These are phyloP conservation scores for Sanderia malayensis DNA, from an alignment of 30 jellyfish, hydroid and myxozoan genomes.

Conservation along the genomic window DNA sequence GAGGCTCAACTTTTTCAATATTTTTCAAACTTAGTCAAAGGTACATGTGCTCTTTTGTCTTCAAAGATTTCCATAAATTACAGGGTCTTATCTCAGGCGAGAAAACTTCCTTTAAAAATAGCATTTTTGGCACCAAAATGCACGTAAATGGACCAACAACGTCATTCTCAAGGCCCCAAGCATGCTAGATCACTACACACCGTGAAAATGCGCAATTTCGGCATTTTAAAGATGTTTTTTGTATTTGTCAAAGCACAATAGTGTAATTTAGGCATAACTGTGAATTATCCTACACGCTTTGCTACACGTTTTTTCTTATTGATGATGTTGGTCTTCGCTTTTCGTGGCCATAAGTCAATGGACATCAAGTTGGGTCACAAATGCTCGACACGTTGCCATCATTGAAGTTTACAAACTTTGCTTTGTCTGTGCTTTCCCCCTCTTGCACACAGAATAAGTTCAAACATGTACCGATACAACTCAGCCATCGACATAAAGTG, in stretches of 20 bases:
- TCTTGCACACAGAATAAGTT: too few species aligned
- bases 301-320: conserved; percentile 39
- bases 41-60: conserved; percentile 90
- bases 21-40: conserved; percentile 72
- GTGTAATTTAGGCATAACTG: conserved; percentile 81
- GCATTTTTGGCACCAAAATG: conserved; percentile 52
- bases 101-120: conserved; percentile 13
- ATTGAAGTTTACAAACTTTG: neutral
- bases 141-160: conserved; percentile 2
- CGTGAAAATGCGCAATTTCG: conserved; percentile 26
- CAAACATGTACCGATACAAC: too few species aligned
- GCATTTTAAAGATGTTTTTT: conserved; percentile 41
- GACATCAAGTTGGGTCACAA: conserved; percentile 43
- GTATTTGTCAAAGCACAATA: conserved; percentile 56
- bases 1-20: conserved; percentile 65
- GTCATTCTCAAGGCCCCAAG: conserved; percentile 14
- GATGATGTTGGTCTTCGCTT: neutral
- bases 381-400: conserved; percentile 44
- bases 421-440: too few species aligned
- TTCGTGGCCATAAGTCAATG: neutral
- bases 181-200: conserved; percentile 18
- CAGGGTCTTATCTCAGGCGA: conserved; percentile 55
- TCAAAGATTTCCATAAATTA: conserved; percentile 80
- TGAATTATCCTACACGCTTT: conserved; percentile 68
- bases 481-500: too few species aligned